Base-by-base conservation (phyloP, 2,113 vertebrate species). In the Cynoglossus semilaevis region DNA sequence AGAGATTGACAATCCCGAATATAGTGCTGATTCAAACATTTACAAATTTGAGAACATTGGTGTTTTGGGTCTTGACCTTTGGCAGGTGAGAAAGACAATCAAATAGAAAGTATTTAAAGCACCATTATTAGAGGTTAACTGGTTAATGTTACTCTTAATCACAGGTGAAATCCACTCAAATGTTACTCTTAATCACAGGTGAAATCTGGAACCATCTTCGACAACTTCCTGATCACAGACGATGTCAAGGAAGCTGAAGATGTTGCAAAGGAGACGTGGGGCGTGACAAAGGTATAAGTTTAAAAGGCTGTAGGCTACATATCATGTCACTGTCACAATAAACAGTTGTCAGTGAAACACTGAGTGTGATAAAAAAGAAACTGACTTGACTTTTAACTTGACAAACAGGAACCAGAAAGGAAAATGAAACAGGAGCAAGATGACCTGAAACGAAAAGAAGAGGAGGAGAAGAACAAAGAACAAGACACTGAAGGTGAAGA, bases 141-240 rank as follows among this genome's bases (percentile, higher is more conserved):
- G n/a, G n/a, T n/a, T n/a, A 38, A 62, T 1, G 38, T 48, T 50
- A 2, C 3, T 58, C 9, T 36, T 16, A 8, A 19, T 59, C 6
- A 64, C 77, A 94, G 93, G 93, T 94, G 8, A 19, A 44, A 8
- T 16, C 2, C 63, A 42, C 76, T 43, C 12, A 40, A 38, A 62
- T 1, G 38, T 48, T 50, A 2, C 3, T 58, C 9, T 36, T 16
- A 8, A 19, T 59, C 6, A 64, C 77, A 94, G 93, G 93, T 94
- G 58, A 92, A 94, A 87, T 93, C 93, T 2, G 94, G 92, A 16
- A 94, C 93, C 46, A 90, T 96, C 74, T 95, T 96, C 22, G 92
- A 95, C 65, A 97, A 94, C 65, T 94, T 94, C 79, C 63, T 92
- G 35, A 88, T 94, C 81, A 82, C 84, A 0, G 92, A 94, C 1